Evolutionary conservation across 2,888 invertebrate species (phyloP).

Genomic region (Acrocyrtus sp.): DNA sequence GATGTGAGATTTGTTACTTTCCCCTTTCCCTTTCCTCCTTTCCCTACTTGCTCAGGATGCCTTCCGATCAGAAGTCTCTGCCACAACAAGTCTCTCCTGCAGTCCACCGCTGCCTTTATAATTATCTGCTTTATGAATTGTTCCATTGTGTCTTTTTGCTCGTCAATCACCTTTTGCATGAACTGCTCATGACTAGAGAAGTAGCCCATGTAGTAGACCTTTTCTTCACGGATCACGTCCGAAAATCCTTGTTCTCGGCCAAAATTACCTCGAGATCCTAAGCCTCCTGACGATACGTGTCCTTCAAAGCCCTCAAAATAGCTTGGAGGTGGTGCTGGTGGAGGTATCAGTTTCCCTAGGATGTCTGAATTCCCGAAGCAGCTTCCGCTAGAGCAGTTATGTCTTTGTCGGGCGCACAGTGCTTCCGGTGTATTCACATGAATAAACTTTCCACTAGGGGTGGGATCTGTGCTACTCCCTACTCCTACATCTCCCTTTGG

Average conservation of each 20-base stretch:
- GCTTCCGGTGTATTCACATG: conserved; percentile 67
- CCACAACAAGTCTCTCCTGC: conserved; percentile 78
- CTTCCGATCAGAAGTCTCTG: conserved; percentile 71
- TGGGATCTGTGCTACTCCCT: conserved; percentile 73
- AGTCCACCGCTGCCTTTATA: conserved; percentile 74
- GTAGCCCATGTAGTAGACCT: conserved; percentile 77
- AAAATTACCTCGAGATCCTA: background rate
- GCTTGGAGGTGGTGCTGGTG: conserved; percentile 35
- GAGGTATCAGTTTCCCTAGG: conserved; percentile 34
- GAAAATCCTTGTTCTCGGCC: background rate
- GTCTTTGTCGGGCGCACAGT: conserved; percentile 25
- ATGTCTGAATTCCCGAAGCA: background rate
- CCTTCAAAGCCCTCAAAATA: conserved; percentile 34
- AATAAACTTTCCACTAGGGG: conserved; percentile 73
- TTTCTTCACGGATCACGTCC: conserved; percentile 69
- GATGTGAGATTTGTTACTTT: conserved; percentile 64
- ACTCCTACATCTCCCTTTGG: conserved; percentile 73
- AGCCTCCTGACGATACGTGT: conserved; percentile 8
- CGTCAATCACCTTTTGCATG: conserved; percentile 73
- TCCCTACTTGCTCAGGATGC: conserved; percentile 64
- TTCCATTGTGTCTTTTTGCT: conserved; percentile 71
- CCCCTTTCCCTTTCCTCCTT: conserved; percentile 35
- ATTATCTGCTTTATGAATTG: conserved; percentile 73
- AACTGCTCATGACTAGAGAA: conserved; percentile 76
- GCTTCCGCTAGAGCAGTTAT: too few relatives aligned